A percentile compares a stretch with the other conserved stretches of the same genome.
Conservation (phyloP, 2,113 vertebrate genomes). For the Apteryx mantelli region DNA sequence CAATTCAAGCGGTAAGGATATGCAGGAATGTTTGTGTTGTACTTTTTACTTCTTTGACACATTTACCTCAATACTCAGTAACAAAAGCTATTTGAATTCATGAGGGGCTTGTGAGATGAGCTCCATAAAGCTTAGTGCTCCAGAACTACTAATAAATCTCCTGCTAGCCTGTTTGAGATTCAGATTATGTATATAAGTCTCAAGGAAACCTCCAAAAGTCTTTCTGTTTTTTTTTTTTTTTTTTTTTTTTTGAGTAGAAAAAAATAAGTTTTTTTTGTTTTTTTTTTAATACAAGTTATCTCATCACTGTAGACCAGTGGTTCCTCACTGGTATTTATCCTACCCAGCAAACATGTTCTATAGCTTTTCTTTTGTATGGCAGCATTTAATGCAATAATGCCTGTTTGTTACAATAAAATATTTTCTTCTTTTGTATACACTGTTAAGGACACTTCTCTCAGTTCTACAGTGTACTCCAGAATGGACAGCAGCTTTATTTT, state of each 20-base stretch:
- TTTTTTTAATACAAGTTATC: rapidly evolving
- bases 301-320: not conserved
- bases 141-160: not conserved
- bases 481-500: not conserved
- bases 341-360: not conserved
- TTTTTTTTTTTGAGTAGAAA: not conserved
- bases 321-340: not conserved
- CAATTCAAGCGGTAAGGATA: not conserved
- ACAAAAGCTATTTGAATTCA: not conserved
- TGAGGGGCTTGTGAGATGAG: not conserved
- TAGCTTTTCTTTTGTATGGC: not conserved
- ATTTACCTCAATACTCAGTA: not conserved
- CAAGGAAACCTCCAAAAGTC: not conserved
- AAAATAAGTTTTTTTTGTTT: rapidly evolving
- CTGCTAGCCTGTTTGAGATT: not conserved
- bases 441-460: not conserved
- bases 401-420: no score
- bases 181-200: not conserved
- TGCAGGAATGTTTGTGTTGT: not conserved
- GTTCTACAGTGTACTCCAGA: not conserved
- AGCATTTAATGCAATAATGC: not conserved
- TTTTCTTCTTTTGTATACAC: not conserved
- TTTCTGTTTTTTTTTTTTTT: not conserved
- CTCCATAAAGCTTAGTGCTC: not conserved
- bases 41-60: not conserved